These are phyloP conservation scores for Gymnoscopelus braueri DNA, from an alignment of 2,797 vertebrate genomes.

Conservation along the genomic window DNA sequence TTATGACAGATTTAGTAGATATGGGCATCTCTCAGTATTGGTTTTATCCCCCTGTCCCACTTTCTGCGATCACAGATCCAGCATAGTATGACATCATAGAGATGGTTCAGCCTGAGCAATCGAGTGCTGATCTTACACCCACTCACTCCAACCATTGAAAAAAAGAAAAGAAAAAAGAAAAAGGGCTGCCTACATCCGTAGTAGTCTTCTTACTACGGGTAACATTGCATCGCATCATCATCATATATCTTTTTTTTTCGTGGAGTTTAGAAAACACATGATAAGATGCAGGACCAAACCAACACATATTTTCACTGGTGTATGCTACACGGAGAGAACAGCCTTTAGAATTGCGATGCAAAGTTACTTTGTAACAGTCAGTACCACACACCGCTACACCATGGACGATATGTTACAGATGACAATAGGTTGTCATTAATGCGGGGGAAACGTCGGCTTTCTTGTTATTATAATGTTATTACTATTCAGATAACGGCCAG, in stretches of 20 bases:
- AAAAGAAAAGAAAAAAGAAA: conserved; percentile 49
- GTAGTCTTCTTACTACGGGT: conserved; percentile 41
- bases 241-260: neutral
- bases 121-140: conserved; percentile 54
- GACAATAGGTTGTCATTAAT: conserved; percentile 8
- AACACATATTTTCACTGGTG: neutral
- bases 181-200: conserved; percentile 56
- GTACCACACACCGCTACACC: conserved; percentile 4
- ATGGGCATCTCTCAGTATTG: conserved; percentile 32
- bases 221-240: neutral
- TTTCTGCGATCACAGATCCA: conserved; percentile 66
- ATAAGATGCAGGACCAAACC: neutral
- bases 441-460: neutral
- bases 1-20: conserved; percentile 9
- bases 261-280: conserved; percentile 29
- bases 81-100: conserved; percentile 82
- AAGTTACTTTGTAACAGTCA: conserved; percentile 64
- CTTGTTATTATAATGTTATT: neutral
- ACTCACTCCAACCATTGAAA: conserved; percentile 75
- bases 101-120: conserved; percentile 67
- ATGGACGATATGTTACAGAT: neutral
- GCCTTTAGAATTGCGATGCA: neutral
- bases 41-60: conserved; percentile 48
- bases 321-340: neutral
- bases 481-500: neutral